Percentiles rank a stretch among this genome's conserved stretches.
Evolutionary conservation across 2,888 invertebrate genomes (phyloP).

Genomic region (Teinopalpus imperialis): DNA sequence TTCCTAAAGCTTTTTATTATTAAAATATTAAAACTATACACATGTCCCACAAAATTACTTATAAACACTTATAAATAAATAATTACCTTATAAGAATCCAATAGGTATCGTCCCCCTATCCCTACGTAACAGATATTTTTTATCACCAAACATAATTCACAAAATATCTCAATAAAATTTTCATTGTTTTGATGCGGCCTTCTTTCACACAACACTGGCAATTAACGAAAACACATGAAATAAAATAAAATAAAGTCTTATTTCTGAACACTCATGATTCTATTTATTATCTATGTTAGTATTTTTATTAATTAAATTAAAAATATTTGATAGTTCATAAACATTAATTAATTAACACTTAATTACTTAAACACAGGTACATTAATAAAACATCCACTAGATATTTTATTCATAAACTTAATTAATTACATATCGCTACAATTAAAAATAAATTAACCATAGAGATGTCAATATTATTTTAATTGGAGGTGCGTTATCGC

Average conservation of each 20-base stretch:
- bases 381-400: too few relatives aligned
- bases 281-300: background rate
- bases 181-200: constrained; percentile 11
- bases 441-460: constrained; percentile 16
- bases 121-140: constrained; percentile 30
- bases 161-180: constrained; percentile 29
- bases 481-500: constrained; percentile 43
- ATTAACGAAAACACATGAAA: background rate
- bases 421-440: too few relatives aligned
- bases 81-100: constrained; percentile 64
- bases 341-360: too few relatives aligned
- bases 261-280: constrained; percentile 3
- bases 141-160: constrained; percentile 46
- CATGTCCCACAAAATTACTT: too few relatives aligned
- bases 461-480: constrained; percentile 24
- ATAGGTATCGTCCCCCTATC: constrained; percentile 35
- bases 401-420: too few relatives aligned
- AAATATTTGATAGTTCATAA: too few relatives aligned
- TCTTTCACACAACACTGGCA: constrained; percentile 8
- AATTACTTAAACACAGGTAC: too few relatives aligned
- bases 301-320: too few relatives aligned
- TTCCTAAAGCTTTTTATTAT: too few relatives aligned
- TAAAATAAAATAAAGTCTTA: background rate
- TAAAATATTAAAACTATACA: too few relatives aligned
- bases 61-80: background rate